These are phyloP conservation scores for Antheraea mylitta DNA, from an alignment of 1,140 invertebrate genomes.

Conservation along the genomic window DNA sequence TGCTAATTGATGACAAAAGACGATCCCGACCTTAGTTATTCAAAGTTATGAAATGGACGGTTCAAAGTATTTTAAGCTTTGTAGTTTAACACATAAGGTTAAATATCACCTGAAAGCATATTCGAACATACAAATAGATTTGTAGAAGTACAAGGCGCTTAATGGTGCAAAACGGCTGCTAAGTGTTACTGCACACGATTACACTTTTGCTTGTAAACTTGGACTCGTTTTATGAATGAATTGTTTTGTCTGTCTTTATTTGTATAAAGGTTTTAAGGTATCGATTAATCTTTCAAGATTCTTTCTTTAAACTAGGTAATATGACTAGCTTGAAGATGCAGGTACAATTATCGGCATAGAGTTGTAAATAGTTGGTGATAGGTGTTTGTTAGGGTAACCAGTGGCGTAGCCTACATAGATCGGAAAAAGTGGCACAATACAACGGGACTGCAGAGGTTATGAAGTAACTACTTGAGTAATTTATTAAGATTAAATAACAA, in stretches of 20 bases:
- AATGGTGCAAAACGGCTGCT: not conserved
- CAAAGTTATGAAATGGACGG: conserved; percentile 6
- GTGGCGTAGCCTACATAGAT: no score
- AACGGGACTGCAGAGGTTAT: no score
- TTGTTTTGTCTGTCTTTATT: conserved; percentile 24
- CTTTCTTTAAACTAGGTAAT: no score
- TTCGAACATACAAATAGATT: conserved; percentile 8
- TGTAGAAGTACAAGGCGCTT: not conserved
- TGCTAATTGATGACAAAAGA: conserved; percentile 45
- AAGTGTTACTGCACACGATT: conserved; percentile 36
- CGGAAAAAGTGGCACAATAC: no score
- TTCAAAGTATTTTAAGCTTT: conserved; percentile 8
- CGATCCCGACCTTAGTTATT: conserved; percentile 42
- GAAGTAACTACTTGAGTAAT: no score
- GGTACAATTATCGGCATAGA: no score
- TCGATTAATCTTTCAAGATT: not conserved
- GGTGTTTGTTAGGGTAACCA: no score
- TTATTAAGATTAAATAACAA: no score
- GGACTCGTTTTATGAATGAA: conserved; percentile 55
- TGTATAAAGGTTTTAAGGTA: not conserved
- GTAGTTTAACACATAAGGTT: conserved; percentile 18
- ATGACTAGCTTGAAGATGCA: no score
- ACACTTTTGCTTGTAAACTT: conserved; percentile 61
- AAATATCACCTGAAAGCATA: conserved; percentile 20
- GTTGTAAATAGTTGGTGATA: no score